These are phyloP conservation scores for Drosophila watanabei DNA, from an alignment of 1,140 invertebrate species.

Conservation along the genomic window DNA sequence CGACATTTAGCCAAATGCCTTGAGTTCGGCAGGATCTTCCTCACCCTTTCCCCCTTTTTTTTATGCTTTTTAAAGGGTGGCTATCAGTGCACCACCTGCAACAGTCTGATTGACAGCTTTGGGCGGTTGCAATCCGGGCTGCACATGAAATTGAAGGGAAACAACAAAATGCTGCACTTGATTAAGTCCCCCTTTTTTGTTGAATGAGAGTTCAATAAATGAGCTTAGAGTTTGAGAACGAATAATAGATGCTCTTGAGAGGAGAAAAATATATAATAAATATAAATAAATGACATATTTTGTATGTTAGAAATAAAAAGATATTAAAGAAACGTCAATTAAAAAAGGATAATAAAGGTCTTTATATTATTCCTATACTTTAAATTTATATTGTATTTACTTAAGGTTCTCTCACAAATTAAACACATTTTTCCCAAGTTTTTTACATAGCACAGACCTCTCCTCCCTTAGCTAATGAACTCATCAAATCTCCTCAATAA, in stretches of 20 bases:
- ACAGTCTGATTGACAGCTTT: conserved; percentile 60
- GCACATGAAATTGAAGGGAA: conserved; percentile 51
- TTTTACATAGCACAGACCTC: not conserved
- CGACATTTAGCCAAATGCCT: conserved; percentile 48
- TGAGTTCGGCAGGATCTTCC: conserved; percentile 34
- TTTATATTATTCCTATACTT: too few species aligned
- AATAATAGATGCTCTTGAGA: conserved; percentile 2
- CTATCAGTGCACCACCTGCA: conserved; percentile 49
- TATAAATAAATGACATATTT: not conserved
- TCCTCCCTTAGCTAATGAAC: conserved; percentile 11
- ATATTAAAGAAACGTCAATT: too few species aligned
- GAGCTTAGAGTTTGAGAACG: not conserved
- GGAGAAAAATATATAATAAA: not conserved
- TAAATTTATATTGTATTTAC: too few species aligned
- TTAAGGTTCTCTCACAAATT: not conserved
- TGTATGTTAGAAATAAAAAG: too few species aligned
- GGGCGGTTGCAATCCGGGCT: conserved; percentile 46
- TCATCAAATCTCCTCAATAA: not conserved
- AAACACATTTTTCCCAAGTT: not conserved
- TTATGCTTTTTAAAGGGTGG: not conserved
- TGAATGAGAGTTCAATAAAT: conserved; percentile 9
- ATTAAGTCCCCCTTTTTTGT: conserved; percentile 35
- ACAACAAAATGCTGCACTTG: conserved; percentile 58
- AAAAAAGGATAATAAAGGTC: too few species aligned
- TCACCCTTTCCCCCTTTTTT: not conserved